Conservation (phyloP, 2,113 vertebrate species). For the Turnix velox region DNA sequence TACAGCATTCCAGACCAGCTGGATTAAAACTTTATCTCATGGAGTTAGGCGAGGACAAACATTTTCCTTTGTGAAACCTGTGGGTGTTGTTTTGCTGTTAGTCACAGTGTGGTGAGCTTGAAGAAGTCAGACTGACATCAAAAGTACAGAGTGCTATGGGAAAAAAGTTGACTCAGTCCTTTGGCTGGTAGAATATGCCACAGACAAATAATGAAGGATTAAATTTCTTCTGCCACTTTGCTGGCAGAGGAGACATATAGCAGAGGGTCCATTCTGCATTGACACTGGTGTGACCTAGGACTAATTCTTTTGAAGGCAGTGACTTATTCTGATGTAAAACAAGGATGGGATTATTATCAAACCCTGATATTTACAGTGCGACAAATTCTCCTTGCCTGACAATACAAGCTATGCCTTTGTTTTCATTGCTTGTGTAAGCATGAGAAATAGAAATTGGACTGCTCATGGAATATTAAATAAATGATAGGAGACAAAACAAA, state of each 20-base stretch:
- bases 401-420: conserved; percentile 32
- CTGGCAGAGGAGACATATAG: not conserved
- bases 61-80: conserved; percentile 63
- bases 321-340: conserved; percentile 4
- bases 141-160: conserved; percentile 45
- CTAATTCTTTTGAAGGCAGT: conserved; percentile 30
- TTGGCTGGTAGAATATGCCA: not conserved
- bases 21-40: conserved; percentile 60
- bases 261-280: not conserved
- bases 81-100: conserved; percentile 64
- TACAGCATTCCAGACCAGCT: not conserved
- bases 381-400: not conserved
- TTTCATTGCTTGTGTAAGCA: conserved; percentile 25
- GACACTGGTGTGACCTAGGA: not conserved
- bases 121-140: conserved; percentile 49
- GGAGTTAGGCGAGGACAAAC: conserved; percentile 45
- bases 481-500: not conserved
- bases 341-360: conserved; percentile 38
- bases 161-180: conserved; percentile 45
- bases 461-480: conserved; percentile 36
- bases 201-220: conserved; percentile 45
- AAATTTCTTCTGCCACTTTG: not conserved
- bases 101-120: conserved; percentile 45
- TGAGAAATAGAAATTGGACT: not conserved
- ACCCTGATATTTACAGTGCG: not conserved